These are phyloP conservation scores for Pardalotus punctatus DNA, from an alignment of 2,113 vertebrate genomes.

Conservation along the genomic window DNA sequence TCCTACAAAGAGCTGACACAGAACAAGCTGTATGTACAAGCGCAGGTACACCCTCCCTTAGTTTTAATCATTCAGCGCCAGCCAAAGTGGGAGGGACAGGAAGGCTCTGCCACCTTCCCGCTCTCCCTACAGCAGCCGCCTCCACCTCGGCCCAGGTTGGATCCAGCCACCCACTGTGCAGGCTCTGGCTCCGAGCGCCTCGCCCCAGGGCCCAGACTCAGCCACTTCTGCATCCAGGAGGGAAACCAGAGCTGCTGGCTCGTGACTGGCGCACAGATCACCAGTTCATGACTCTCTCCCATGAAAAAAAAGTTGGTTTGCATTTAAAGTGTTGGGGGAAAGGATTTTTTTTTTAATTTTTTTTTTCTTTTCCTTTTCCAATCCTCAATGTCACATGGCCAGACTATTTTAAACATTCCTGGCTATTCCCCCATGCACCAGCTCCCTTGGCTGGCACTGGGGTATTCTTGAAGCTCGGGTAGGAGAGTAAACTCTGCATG, in stretches of 20 bases:
- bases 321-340: background rate
- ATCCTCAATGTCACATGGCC: constrained; percentile 57
- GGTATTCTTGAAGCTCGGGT: constrained; percentile 55
- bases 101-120: background rate
- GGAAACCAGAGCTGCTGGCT: constrained; percentile 25
- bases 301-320: background rate
- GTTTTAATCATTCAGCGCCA: constrained; percentile 38
- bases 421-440: constrained; percentile 67
- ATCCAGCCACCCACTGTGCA: background rate
- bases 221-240: constrained; percentile 5
- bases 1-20: background rate
- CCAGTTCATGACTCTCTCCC: background rate
- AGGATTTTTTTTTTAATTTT: background rate
- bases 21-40: background rate
- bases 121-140: background rate
- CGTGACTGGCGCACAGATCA: constrained; percentile 2
- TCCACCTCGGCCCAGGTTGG: background rate
- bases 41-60: constrained; percentile 1
- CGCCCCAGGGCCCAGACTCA: background rate
- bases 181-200: background rate
- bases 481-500: constrained; percentile 64
- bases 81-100: constrained; percentile 38
- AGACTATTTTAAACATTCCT: constrained; percentile 69
- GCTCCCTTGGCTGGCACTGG: constrained; percentile 39
- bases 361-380: background rate